A percentile compares a stretch with the other conserved stretches of the same genome.
phyloP scores from a whole-genome alignment of 2,113 vertebrate species.

The Tyto alba region DNA sequence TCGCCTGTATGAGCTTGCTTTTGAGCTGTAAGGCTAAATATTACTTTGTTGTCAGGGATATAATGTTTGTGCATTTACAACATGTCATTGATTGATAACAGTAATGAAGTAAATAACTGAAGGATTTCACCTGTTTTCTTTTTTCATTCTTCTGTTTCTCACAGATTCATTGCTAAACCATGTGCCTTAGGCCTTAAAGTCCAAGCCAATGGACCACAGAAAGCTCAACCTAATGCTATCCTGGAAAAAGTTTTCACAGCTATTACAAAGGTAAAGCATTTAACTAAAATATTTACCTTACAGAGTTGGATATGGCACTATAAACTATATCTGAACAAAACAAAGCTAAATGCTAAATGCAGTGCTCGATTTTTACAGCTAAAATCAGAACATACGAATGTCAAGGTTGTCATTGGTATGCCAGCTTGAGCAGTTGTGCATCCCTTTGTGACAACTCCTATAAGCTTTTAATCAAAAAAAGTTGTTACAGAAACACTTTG shows the following conservation, averaged over 20 bases:
- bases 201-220: conserved; percentile 91
- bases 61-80: not conserved
- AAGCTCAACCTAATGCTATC: conserved; percentile 94
- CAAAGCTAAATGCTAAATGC: not conserved
- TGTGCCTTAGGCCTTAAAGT: conserved; percentile 97
- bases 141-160: conserved; percentile 11
- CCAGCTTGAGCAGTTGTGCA: not conserved
- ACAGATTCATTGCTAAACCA: conserved; percentile 94
- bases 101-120: not conserved
- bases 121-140: conserved; percentile 29
- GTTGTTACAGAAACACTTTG: not conserved
- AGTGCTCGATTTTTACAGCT: not conserved
- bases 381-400: not conserved
- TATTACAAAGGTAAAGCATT: conserved; percentile 90
- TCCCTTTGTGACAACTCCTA: not conserved
- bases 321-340: not conserved
- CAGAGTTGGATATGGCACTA: not conserved
- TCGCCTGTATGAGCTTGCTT: not conserved
- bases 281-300: not conserved
- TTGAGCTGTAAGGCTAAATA: not conserved
- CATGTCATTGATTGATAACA: not conserved
- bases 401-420: not conserved
- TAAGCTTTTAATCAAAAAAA: not conserved
- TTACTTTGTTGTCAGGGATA: not conserved
- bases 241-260: conserved; percentile 98